Conservation (phyloP, 2,888 invertebrate genomes). For the Salticus scenicus region DNA sequence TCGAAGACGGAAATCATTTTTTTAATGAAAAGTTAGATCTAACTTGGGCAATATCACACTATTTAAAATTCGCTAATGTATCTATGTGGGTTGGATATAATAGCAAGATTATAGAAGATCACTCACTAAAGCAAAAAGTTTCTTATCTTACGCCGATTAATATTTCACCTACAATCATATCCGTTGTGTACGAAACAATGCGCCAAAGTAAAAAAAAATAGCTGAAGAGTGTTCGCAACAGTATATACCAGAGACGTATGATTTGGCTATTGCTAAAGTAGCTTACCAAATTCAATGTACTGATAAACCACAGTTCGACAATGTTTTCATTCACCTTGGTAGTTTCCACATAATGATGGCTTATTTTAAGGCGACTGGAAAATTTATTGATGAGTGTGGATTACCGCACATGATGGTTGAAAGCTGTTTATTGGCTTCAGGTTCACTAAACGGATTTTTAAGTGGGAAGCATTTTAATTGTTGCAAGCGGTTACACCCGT, state of each 20-base stretch:
- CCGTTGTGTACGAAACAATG: no score
- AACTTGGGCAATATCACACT: neutral
- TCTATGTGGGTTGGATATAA: neutral
- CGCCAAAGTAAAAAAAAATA: neutral
- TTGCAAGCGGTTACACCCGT: neutral
- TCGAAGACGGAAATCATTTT: neutral
- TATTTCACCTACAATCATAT: no score
- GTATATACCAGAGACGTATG: neutral
- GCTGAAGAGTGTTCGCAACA: neutral
- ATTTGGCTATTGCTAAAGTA: neutral
- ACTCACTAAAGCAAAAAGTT: neutral
- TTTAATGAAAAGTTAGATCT: neutral
- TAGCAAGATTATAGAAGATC: neutral
- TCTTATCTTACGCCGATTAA: no score
- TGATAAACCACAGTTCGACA: neutral
- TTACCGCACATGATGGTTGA: neutral
- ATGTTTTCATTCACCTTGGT: neutral
- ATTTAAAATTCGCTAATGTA: neutral
- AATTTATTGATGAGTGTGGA: slow-evolving; percentile 1
- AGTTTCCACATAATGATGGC: neutral
- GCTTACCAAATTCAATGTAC: neutral
- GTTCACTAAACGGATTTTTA: neutral
- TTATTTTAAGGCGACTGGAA: neutral
- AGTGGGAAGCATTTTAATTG: neutral
- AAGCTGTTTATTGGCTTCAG: neutral